Percentiles rank a stretch among this genome's conserved stretches.
Conservation (phyloP, 2,113 vertebrate genomes). For the Corythornis vintsioides region DNA sequence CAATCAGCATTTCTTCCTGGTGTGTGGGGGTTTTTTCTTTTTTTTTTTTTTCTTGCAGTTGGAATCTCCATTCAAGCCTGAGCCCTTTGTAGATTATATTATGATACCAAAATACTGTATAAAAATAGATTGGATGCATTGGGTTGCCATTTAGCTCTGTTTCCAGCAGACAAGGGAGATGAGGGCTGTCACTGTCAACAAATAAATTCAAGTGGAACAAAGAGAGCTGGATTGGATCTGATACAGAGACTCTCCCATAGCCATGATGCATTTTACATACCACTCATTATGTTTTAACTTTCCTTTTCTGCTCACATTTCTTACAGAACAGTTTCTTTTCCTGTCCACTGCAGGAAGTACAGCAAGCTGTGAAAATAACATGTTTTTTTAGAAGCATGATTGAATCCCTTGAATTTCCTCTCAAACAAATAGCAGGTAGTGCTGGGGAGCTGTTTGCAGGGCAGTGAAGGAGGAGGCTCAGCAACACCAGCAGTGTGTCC, state of each 20-base stretch:
- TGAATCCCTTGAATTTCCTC: not conserved
- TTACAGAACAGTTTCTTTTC: not conserved
- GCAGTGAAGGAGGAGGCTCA: not conserved
- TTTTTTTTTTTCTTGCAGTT: not conserved
- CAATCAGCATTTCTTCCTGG: not conserved
- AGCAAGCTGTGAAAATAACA: constrained; percentile 24
- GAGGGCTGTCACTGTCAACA: not conserved
- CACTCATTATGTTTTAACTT: not conserved
- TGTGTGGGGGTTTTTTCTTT: not conserved
- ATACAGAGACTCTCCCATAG: not conserved
- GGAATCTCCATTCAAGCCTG: not conserved
- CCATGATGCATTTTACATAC: not conserved
- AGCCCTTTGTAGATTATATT: not conserved
- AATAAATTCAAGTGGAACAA: not conserved
- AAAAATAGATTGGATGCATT: not conserved
- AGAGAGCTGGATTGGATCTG: not conserved
- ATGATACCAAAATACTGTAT: not conserved
- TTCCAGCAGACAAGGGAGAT: not conserved
- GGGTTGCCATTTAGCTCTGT: not conserved
- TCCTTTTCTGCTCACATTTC: not conserved
- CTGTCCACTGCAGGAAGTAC: not conserved
- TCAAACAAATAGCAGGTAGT: not conserved
- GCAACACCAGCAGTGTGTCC: not conserved
- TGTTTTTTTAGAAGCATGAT: not conserved
- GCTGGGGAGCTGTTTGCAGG: not conserved